phyloP scores from a whole-genome alignment of 1,140 invertebrate genomes.

The Dreissena rostriformis region DNA sequence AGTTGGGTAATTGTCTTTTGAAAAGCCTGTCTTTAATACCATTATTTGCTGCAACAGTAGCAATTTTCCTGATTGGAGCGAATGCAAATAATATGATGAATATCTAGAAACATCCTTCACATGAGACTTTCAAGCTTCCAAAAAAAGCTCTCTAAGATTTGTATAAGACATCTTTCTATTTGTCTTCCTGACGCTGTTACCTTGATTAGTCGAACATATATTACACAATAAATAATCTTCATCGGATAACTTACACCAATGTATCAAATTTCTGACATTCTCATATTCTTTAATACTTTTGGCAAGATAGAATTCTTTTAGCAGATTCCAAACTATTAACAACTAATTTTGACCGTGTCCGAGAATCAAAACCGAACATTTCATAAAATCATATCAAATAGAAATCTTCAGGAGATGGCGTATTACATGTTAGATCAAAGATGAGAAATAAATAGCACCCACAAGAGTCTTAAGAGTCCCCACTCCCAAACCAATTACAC shows the following conservation, averaged over 20 bases:
- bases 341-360: not conserved
- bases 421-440: conserved; percentile 1
- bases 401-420: not conserved
- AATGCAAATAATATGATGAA: not conserved
- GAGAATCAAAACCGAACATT: not conserved
- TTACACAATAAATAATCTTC: not conserved
- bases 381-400: not conserved
- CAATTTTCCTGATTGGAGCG: not conserved
- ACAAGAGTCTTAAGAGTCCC: not conserved
- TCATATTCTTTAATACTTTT: conserved; percentile 1
- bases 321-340: not conserved
- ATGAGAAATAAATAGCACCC: not conserved
- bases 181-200: not conserved
- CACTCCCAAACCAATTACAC: conserved; percentile 8
- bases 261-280: not conserved
- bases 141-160: not conserved
- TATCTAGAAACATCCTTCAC: not conserved
- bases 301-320: not conserved
- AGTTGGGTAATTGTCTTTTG: not conserved
- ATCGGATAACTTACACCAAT: not conserved
- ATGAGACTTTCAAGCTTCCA: not conserved
- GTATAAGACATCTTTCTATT: not conserved
- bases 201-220: conserved; percentile 6
- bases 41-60: not conserved
- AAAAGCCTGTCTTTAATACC: conserved; percentile 1